Conservation (phyloP, 2,797 vertebrate species). For the Rhodeus uyekii region DNA sequence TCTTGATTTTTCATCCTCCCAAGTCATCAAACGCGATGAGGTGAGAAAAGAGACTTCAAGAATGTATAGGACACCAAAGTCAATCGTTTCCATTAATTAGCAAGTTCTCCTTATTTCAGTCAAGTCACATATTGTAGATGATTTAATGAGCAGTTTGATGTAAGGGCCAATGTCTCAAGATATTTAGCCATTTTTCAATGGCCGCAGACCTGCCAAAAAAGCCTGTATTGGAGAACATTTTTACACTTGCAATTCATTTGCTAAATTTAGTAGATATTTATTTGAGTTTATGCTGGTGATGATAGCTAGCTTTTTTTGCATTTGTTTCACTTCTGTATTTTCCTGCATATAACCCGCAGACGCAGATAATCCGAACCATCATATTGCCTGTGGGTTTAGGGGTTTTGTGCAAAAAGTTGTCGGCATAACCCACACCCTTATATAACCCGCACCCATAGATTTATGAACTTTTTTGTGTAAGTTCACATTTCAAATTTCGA, state of each 20-base stretch:
- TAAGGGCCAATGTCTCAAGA: not conserved
- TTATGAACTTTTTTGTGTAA: no score
- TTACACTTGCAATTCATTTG: not conserved
- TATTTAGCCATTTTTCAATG: not conserved
- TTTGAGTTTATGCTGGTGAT: not conserved
- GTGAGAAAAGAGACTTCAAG: conserved; percentile 10
- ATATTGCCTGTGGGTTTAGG: no score
- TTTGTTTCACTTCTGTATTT: not conserved
- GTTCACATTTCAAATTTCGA: no score
- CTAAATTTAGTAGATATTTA: not conserved
- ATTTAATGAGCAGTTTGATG: conserved; percentile 25
- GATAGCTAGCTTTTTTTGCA: not conserved
- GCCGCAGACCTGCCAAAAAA: not conserved
- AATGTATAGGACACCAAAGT: not conserved
- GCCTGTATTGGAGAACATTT: not conserved
- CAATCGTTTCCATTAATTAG: not conserved
- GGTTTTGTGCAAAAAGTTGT: no score
- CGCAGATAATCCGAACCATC: no score
- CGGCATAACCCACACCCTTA: no score
- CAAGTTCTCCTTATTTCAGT: conserved; percentile 18
- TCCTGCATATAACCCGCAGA: no score
- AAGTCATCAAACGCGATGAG: conserved; percentile 21
- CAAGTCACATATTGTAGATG: not conserved
- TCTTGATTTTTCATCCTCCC: not conserved
- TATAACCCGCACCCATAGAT: no score